Base-by-base conservation (phyloP, 2,113 vertebrate species). In the Podarcis cretensis region DNA sequence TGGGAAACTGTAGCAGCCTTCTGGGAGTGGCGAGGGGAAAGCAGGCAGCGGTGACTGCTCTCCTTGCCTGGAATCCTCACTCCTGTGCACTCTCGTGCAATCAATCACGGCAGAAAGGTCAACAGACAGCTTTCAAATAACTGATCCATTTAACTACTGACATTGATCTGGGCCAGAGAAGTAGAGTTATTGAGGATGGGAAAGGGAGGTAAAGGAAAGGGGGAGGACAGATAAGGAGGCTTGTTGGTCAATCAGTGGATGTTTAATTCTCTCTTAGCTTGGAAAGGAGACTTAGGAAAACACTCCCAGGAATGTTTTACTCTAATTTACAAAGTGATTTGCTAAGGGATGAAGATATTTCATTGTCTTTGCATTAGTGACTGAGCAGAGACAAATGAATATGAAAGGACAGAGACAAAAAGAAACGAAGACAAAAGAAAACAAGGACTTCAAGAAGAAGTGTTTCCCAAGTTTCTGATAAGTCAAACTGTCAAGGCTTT, bases 81-180 rank as follows among this genome's bases (percentile, higher is more conserved):
- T 91, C 89, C 59, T 40, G 89, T 90, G 85, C 89, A 94, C 94
- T 94, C 94, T 92, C 90, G 90, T 87, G 91, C 90, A 95, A 96
- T 96, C 96, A 96, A 48, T 96, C 95, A 94, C 1, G 77, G 95
- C 92, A 89, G 92, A 97, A 95, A 97, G 94, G 96, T 96, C 95
- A 96, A 97, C 93, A 94, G 94, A 93, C 90, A 96, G 96, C 95
- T 96, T 97, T 95, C 94, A 96, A 95, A 95, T 95, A 97, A 96
- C 81, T 2, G 90, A 96, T 95, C 96, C 95, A 96, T 96, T 96
- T 96, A 96, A 95, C 95, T 94, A 94, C 92, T 91, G 95, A 95
- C 95, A 96, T 88, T 95, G 95, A 97, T 96, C 92, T 86, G 94
- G 93, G 90, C 63, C 77, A 91, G 94, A 94, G 93, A 94, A 95